These are phyloP conservation scores for Elymnias hypermnestra DNA, from an alignment of 1,140 invertebrate species.

Conservation along the genomic window DNA sequence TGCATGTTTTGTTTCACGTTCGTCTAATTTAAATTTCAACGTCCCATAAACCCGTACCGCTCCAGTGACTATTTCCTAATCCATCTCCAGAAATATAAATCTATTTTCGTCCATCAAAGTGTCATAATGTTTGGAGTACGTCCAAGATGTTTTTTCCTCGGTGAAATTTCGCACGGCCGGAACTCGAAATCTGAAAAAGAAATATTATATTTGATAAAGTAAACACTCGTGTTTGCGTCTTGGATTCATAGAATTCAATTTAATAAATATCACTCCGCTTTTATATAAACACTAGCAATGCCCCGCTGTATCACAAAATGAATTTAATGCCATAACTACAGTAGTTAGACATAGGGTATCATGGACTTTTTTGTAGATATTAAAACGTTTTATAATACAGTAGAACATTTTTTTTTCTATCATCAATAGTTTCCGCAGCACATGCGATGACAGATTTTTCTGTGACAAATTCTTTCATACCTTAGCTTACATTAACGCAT, in stretches of 20 bases:
- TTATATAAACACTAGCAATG: conserved; percentile 8
- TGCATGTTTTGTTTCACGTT: neutral
- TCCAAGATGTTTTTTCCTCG: conserved; percentile 45
- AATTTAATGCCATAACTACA: too few species aligned
- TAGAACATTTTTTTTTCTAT: too few species aligned
- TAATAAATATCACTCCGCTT: conserved; percentile 12
- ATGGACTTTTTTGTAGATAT: too few species aligned
- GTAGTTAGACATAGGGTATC: too few species aligned
- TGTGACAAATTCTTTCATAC: too few species aligned
- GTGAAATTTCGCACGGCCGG: conserved; percentile 32
- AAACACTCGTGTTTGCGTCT: conserved; percentile 31
- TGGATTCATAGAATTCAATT: conserved; percentile 20
- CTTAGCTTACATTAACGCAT: too few species aligned
- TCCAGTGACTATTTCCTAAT: conserved; percentile 16
- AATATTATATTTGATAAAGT: conserved; percentile 39
- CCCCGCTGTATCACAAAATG: too few species aligned
- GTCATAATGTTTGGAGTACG: conserved; percentile 42
- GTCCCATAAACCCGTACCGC: neutral
- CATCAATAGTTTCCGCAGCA: too few species aligned
- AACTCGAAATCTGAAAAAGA: conserved; percentile 51
- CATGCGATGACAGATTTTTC: too few species aligned
- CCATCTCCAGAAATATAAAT: conserved; percentile 34
- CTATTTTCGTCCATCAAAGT: conserved; percentile 41
- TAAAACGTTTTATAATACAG: too few species aligned
- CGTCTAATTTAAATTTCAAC: neutral